Evolutionary conservation across 2,888 invertebrate species (phyloP), one percentile per base, ranked within the genome.

Genomic region (Ametastegia equiseti): DNA sequence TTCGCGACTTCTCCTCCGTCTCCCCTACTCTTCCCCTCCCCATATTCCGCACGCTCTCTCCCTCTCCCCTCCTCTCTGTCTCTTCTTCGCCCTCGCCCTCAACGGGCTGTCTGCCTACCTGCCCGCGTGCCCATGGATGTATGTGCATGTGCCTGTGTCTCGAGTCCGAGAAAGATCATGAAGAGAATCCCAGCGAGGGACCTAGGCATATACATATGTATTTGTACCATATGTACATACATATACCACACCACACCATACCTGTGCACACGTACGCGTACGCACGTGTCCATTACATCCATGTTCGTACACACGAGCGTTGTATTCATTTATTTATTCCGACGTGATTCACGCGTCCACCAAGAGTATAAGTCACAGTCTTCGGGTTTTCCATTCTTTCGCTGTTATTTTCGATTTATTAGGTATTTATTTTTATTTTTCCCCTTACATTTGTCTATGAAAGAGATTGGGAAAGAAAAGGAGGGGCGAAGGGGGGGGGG

Each of bases 301-400:
- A n/a, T n/a, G n/a, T n/a, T n/a, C n/a, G 54, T 23, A 23, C 54
- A 54, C 54, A 54, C 54, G 54, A n/a, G n/a, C n/a, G n/a, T n/a
- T 54, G 54, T 54, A 54, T 9, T 19, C 45, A 23, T 54, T 23
- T 7, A 23, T 23, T 9, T 73, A 73, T 30, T 73, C 33, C 50
- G 47, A 67, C 47, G 80, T 67, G 67, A 67, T 67, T 67, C 80
- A 50, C 80, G 50, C 42, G 15, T 39, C 80, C 47, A n/a, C 36
- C 15, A 67, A 47, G 80, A 39, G 13, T 47, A 23, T 15, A 65
- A 27, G 13, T n/a, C 19, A 45, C n/a, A 67, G 15, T 30, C 23
- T 39, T 13, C 63, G 36, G 27, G 7, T 42, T 65, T 27, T 30
- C 50, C 19, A 63, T 39, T 63, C 13, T 42, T 42, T 63, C 60